Conservation (phyloP, 2,113 vertebrate genomes). For the Hyperoodon ampullatus region DNA sequence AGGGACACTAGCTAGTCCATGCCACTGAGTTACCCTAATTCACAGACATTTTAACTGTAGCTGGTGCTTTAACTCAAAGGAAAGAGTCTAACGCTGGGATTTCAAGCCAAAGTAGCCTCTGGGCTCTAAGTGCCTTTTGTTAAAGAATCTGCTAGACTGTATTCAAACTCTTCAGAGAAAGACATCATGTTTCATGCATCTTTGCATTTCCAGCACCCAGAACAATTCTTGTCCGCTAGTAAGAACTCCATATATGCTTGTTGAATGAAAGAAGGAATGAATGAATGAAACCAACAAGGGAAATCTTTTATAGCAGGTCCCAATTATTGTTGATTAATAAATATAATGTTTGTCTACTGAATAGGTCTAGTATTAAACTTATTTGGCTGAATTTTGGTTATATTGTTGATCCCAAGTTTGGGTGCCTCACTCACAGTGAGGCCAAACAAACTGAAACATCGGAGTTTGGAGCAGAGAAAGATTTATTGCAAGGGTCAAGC, state of each 20-base stretch:
- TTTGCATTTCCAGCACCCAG: not conserved
- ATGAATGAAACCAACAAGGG: not conserved
- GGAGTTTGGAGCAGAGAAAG: not conserved
- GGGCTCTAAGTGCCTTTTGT: not conserved
- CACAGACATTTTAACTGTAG: not conserved
- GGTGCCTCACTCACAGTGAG: not conserved
- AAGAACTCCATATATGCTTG: not conserved
- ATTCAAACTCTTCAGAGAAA: not conserved
- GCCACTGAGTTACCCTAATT: not conserved
- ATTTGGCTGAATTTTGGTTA: not conserved
- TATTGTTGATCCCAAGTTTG: not conserved
- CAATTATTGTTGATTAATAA: not conserved
- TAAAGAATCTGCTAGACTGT: not conserved
- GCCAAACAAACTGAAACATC: not conserved
- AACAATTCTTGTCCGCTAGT: not conserved
- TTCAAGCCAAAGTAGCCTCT: not conserved
- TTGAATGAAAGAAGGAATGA: not conserved
- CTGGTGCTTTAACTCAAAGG: constrained; percentile 13
- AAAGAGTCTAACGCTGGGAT: not conserved
- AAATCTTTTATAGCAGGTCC: not conserved
- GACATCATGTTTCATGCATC: not conserved
- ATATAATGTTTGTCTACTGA: not conserved
- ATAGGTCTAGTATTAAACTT: not conserved
- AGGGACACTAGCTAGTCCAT: not conserved
- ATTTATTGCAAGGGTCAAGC: not conserved